A percentile compares a stretch with the other conserved stretches of the same genome.
Evolutionary conservation across 2,797 vertebrate species (phyloP).

Genomic region (Aplochiton taeniatus): DNA sequence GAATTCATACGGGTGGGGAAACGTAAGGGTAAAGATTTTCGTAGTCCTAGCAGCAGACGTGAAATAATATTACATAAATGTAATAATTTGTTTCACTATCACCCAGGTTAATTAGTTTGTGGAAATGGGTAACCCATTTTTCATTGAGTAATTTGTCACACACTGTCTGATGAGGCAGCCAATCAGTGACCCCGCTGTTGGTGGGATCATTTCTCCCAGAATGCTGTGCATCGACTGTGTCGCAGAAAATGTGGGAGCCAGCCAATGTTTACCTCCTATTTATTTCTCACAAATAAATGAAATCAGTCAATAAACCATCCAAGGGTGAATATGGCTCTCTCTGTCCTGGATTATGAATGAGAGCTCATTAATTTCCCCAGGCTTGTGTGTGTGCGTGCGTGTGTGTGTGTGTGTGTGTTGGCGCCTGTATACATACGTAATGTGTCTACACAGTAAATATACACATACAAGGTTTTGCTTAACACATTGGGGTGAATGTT

Average conservation of each 20-base stretch:
- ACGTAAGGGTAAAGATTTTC: conserved; percentile 51
- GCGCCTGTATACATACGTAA: conserved; percentile 15
- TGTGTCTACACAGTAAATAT: conserved; percentile 4
- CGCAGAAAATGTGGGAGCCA: conserved; percentile 86
- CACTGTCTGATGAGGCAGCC: conserved; percentile 86
- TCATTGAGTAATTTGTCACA: conserved; percentile 99
- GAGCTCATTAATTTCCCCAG: conserved; percentile 75
- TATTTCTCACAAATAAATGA: conserved; percentile 98
- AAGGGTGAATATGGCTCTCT: conserved; percentile 96
- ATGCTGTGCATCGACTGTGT: conserved; percentile 82
- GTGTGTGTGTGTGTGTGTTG: background rate
- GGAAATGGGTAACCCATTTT: conserved; percentile 97
- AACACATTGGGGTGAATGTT: background rate
- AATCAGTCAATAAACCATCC: conserved; percentile 98
- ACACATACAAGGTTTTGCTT: background rate
- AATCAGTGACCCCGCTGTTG: conserved; percentile 90
- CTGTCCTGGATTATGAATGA: conserved; percentile 86
- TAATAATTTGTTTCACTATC: conserved; percentile 98
- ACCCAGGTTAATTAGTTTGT: conserved; percentile 98
- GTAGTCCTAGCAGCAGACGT: conserved; percentile 85
- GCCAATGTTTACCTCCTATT: conserved; percentile 91
- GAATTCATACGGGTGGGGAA: background rate
- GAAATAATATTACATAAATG: conserved; percentile 99
- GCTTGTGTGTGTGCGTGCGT: conserved; percentile 28
- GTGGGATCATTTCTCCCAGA: conserved; percentile 87